Base-by-base conservation (phyloP, 1,140 invertebrate species). In the Caenorhabditis remanei region DNA sequence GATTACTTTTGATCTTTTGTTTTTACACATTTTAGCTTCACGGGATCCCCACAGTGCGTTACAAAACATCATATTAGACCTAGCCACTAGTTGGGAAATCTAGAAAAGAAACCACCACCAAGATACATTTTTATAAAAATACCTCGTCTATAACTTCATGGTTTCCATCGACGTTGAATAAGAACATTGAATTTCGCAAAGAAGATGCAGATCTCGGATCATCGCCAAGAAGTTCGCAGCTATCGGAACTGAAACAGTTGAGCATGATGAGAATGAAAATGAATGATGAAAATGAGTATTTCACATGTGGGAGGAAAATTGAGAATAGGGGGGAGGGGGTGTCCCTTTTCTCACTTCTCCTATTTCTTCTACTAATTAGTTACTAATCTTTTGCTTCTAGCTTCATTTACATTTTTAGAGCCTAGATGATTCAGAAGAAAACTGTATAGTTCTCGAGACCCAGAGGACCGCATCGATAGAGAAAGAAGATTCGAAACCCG, bases 231-330 rank as follows among this genome's bases (percentile, higher is more conserved):
- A 75, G 67, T 50, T 85, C 85, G 43, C 65, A 75, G 50, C 85
- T 85, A 40, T 85, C 85, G 16, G 85, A 85, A 2, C 85, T 85
- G 67, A 67, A 85, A 85, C 63, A 85, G 24, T 63, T 58, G 82
- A 84, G 55, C 82, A 56, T 63, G 32, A 24, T 41, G 79, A 83
- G 4, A 11, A 21, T 7, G 79, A 83, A 40, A 19, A n/a, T 19
- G 53, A n/a, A 53, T 40, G 46, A 48, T 48, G 21, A 16, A 24
- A 16, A 32, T 65, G 11, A 41, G 9, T 14, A 11, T 32, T 32
- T 0, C 19, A 32, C 21, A 32, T 83, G 19, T 32, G 24, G 53
- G 41, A 83, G 11, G 50, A 56, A 83, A 83, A 53, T 40, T 46
- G 82, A 55, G 58, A 63, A 41, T 79, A 14, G 50, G 32, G 41